Conservation (phyloP, 53 echinoderm and acorn worm species). For the Antedon mediterranea region DNA sequence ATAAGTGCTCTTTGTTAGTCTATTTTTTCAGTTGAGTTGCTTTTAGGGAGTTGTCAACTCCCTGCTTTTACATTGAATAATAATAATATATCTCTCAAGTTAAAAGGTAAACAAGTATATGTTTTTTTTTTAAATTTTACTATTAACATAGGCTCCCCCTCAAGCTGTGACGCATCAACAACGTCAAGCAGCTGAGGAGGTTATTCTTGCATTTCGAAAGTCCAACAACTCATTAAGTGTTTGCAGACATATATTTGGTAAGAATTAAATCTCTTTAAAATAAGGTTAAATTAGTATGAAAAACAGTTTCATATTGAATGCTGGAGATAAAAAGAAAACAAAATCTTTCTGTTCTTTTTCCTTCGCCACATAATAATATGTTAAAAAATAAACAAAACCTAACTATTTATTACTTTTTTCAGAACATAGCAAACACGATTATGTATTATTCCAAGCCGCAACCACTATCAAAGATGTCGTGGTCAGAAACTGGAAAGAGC, state of each 20-base stretch:
- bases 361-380: background rate
- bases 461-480: conserved; percentile 88
- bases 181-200: conserved; percentile 76
- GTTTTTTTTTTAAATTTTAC: background rate
- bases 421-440: conserved; percentile 89
- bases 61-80: no score
- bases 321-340: no score
- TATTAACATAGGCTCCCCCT: conserved; percentile 82
- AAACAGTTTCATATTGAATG: no score
- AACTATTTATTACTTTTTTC: background rate
- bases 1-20: no score
- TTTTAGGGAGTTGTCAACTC: no score
- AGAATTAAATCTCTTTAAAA: background rate
- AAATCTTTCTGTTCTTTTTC: background rate
- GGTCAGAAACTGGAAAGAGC: conserved; percentile 66
- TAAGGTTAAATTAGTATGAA: no score
- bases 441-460: conserved; percentile 90
- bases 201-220: conserved; percentile 63
- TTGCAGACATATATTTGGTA: conserved; percentile 85
- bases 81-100: no score
- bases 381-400: background rate
- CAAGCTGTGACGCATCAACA: conserved; percentile 54
- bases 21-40: no score
- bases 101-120: no score
- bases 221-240: conserved; percentile 58